Evolutionary conservation across 2,888 invertebrate species (phyloP), one percentile per base, ranked within the genome.

Genomic region (Eupsilia transversa): DNA sequence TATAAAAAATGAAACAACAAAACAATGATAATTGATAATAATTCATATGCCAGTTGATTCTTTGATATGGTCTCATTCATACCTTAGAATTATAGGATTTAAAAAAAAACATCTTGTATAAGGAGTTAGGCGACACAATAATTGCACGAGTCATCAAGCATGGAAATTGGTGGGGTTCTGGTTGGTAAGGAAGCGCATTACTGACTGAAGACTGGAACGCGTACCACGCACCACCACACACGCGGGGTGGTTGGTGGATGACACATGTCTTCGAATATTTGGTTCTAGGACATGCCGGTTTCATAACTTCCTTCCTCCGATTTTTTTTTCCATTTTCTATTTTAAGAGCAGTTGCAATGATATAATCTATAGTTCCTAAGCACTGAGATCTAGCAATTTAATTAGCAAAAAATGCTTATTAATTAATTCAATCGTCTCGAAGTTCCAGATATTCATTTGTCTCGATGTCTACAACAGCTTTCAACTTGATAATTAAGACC

Each of bases 401-500:
- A 14, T 14, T 7, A n/a, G n/a, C 3, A 54, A 27, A 49, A 54
- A 54, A 27, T 52, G 10, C n/a, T n/a, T n/a, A n/a, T n/a, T 4
- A 52, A n/a, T n/a, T 54, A 64, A 7, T 30, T 20, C 30, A 59
- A n/a, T 35, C 4, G 20, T 14, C 5, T 46, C 6, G 12, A 46
- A 59, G 38, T 33, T 38, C n/a, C 2, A 12, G 6, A 43, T 33
- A 20, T 52, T n/a, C 4, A 33, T 59, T 59, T 43, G 27, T 35
- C 27, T 38, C 5, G 20, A 5, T 27, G 49, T 61, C 49, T 14
- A 30, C 3, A 33, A 23, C 27, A 49, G 43, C 20, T 75, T 41
- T 41, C 33, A 65, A 41, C 17, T 46, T 30, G 6, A n/a, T 57
- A 17, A 66, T 61, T 54, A 52, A 46, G 52, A 63, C 33, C 56